Percentiles rank a stretch among this genome's conserved stretches.
phyloP scores from a whole-genome alignment of 2,888 invertebrate species.

The Tinea trinotella region DNA sequence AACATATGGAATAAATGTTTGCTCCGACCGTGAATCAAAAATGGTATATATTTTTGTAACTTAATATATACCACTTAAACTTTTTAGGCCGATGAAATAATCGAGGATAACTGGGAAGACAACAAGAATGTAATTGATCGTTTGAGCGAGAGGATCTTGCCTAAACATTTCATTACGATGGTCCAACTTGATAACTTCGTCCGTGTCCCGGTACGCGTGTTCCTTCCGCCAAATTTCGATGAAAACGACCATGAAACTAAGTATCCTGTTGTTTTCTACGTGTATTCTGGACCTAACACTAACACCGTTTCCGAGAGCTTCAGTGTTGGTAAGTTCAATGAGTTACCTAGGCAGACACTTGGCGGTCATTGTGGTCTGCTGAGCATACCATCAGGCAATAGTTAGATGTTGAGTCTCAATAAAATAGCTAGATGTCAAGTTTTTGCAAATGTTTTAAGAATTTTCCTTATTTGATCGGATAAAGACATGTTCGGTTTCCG shows the following conservation, averaged over 20 bases:
- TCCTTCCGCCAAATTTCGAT: conserved; percentile 78
- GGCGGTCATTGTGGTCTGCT: too few species aligned
- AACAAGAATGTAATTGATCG: conserved; percentile 68
- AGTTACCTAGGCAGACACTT: too few species aligned
- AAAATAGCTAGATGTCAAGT: too few species aligned
- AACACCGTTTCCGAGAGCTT: conserved; percentile 82
- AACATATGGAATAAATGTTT: too few species aligned
- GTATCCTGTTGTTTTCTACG: conserved; percentile 81
- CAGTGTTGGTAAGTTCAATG: conserved; percentile 66
- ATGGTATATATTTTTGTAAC: too few species aligned
- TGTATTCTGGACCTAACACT: conserved; percentile 90
- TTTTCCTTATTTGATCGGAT: too few species aligned
- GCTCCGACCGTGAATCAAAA: too few species aligned
- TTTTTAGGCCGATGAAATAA: conserved; percentile 32
- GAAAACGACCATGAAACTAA: conserved; percentile 60
- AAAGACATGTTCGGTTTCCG: too few species aligned
- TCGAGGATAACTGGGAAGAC: conserved; percentile 78
- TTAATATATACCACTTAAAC: too few species aligned
- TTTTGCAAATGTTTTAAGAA: too few species aligned
- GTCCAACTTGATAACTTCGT: conserved; percentile 73
- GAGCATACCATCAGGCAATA: too few species aligned
- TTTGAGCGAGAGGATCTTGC: conserved; percentile 62
- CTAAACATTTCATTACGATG: conserved; percentile 65
- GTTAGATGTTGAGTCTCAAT: too few species aligned
- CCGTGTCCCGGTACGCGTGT: conserved; percentile 74